Conservation (phyloP, 2,888 invertebrate genomes). For the Napeogenes inachia region DNA sequence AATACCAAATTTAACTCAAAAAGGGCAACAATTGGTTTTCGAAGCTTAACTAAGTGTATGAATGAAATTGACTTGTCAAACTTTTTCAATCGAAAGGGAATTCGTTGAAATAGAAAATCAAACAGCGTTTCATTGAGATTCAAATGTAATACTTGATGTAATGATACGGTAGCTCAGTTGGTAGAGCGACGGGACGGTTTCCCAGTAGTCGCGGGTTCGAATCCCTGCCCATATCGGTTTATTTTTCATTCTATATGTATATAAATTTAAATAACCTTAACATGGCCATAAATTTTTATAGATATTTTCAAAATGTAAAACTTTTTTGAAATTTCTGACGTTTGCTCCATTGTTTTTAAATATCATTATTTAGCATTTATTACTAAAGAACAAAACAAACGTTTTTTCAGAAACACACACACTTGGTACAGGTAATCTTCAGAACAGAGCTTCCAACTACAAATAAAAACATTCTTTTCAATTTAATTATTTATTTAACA, state of each 20-base stretch:
- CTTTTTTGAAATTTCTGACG: neutral
- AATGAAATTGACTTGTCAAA: conserved; percentile 8
- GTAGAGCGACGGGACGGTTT: too few species aligned
- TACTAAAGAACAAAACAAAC: neutral
- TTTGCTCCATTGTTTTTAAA: neutral
- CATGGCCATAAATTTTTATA: too few species aligned
- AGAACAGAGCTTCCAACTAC: too few species aligned
- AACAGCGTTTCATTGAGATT: conserved; percentile 7
- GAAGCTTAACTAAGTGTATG: conserved; percentile 5
- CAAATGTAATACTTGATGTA: neutral
- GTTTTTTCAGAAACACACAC: neutral
- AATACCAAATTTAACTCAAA: neutral
- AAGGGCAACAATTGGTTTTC: conserved; percentile 1
- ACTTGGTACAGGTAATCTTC: too few species aligned
- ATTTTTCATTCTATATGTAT: too few species aligned
- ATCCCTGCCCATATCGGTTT: too few species aligned
- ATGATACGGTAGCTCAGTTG: too few species aligned
- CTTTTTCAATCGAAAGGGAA: conserved; percentile 5
- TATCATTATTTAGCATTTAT: neutral
- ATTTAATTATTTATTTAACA: too few species aligned
- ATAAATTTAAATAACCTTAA: too few species aligned
- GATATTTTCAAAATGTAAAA: too few species aligned
- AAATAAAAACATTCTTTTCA: too few species aligned
- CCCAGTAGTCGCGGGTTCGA: too few species aligned
- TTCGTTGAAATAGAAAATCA: conserved; percentile 5